phyloP scores from a whole-genome alignment of 2,113 vertebrate genomes.

The Leiothrix lutea region DNA sequence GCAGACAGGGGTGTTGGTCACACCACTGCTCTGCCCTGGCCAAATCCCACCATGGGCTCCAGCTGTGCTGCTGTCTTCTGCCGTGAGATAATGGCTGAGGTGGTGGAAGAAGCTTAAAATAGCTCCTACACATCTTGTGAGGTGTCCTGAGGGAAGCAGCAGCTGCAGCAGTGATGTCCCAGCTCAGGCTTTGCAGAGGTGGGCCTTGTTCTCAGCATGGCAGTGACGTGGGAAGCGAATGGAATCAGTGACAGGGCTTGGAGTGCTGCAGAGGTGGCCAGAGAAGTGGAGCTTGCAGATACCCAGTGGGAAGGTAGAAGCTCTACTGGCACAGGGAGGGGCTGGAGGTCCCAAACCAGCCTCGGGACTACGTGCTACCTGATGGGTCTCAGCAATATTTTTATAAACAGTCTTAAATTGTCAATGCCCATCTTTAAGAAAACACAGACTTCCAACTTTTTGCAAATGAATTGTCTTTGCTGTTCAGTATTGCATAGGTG shows the following conservation, averaged over 20 bases:
- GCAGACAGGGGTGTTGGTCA: background rate
- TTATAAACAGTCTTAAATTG: background rate
- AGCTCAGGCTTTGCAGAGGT: background rate
- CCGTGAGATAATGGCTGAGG: background rate
- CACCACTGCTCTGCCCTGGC: background rate
- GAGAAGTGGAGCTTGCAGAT: accelerated
- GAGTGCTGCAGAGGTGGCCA: background rate
- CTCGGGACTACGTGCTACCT: background rate
- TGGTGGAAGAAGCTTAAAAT: background rate
- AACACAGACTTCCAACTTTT: background rate
- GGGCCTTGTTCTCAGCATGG: background rate
- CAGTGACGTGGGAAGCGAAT: background rate
- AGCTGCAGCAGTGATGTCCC: background rate
- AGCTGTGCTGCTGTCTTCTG: background rate
- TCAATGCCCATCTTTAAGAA: background rate
- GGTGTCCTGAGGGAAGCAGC: background rate
- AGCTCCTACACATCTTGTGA: background rate
- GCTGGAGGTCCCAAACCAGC: background rate
- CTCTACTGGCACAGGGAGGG: background rate
- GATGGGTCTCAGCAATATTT: background rate
- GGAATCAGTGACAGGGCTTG: background rate
- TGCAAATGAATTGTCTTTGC: background rate
- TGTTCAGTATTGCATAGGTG: accelerated
- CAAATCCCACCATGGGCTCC: background rate
- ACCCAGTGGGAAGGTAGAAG: accelerated